Percentiles rank a stretch among this genome's conserved stretches.
Conservation (phyloP, 2,113 vertebrate genomes). For the Corythornis madagascariensis region DNA sequence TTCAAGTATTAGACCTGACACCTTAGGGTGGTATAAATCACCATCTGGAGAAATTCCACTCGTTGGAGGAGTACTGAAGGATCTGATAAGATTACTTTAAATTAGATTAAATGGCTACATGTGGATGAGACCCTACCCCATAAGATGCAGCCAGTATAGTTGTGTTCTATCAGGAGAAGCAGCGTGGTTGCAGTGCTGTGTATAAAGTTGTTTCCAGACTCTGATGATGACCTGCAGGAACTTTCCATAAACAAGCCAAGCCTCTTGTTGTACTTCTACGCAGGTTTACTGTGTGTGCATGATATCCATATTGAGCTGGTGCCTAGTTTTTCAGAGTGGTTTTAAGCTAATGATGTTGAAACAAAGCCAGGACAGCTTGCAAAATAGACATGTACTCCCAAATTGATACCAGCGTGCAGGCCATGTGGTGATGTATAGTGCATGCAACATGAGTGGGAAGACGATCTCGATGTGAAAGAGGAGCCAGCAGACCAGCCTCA, state of each 20-base stretch:
- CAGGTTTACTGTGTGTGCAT: neutral
- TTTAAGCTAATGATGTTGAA: slow-evolving; percentile 52
- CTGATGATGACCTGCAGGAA: neutral
- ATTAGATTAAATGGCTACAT: neutral
- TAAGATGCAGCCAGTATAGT: fast-evolving
- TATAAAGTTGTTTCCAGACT: neutral
- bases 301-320: neutral
- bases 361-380: neutral
- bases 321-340: neutral
- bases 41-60: neutral
- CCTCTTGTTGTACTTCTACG: neutral
- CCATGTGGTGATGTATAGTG: neutral
- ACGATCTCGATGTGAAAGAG: neutral
- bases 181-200: fast-evolving
- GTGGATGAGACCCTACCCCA: neutral
- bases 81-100: neutral
- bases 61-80: fast-evolving
- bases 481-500: slow-evolving; percentile 10
- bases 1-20: neutral
- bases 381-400: neutral
- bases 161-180: neutral
- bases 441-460: neutral
- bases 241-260: neutral
- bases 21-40: neutral
- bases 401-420: neutral